These are phyloP conservation scores for Monomorium pharaonis DNA, from an alignment of 1,140 invertebrate species.

Conservation along the genomic window DNA sequence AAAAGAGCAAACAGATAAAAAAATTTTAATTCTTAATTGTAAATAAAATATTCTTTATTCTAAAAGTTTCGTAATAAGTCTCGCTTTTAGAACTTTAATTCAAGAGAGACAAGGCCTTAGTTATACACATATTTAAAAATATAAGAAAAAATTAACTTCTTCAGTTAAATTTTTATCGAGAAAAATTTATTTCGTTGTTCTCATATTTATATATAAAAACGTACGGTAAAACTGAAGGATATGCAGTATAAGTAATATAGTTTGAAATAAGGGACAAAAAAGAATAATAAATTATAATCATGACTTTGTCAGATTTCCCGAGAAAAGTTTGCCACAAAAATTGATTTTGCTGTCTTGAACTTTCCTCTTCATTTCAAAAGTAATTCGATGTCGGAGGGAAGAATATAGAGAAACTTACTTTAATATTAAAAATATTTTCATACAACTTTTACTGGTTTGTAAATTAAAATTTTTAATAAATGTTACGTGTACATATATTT, in stretches of 20 bases:
- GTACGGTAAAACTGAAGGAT: neutral
- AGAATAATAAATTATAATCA: conserved; percentile 38
- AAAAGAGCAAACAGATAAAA: neutral
- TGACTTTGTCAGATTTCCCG: conserved; percentile 32
- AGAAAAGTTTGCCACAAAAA: conserved; percentile 14
- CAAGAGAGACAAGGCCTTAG: neutral
- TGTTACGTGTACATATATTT: neutral
- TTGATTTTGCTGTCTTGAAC: conserved; percentile 9
- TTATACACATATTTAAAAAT: neutral
- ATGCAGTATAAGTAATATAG: neutral
- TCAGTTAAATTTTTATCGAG: neutral
- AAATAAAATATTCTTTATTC: neutral
- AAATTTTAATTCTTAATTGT: neutral
- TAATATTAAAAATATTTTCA: neutral
- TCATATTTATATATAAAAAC: neutral
- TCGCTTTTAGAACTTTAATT: neutral
- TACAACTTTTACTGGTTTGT: neutral
- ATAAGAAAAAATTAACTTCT: neutral
- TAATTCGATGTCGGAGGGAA: neutral
- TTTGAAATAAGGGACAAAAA: neutral
- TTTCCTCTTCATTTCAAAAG: neutral
- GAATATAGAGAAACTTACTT: conserved; percentile 5
- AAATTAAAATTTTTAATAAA: neutral
- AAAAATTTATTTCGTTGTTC: neutral
- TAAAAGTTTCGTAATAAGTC: neutral